Percentiles rank a stretch among this genome's conserved stretches.
Conservation (phyloP, 2,888 invertebrate species). For the Sarcophaga carnaria region DNA sequence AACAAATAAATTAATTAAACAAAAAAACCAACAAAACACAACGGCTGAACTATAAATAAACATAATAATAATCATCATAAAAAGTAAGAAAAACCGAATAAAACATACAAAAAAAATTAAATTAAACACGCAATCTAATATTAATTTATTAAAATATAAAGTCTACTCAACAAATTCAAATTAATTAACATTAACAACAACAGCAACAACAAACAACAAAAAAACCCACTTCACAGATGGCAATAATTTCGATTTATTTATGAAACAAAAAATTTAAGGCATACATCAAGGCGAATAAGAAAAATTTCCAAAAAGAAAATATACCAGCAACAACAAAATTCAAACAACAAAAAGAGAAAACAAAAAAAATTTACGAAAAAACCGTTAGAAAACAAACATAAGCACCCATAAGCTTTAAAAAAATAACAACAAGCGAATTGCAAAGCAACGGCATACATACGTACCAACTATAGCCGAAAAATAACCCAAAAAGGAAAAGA, state of each 20-base stretch:
- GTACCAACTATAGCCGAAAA: constrained; percentile 50
- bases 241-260: neutral
- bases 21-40: constrained; percentile 20
- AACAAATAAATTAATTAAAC: constrained; percentile 37
- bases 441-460: constrained; percentile 37
- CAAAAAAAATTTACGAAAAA: neutral
- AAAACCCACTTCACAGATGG: neutral
- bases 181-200: constrained; percentile 5
- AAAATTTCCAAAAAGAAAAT: constrained; percentile 7
- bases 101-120: neutral
- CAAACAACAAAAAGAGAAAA: constrained; percentile 23
- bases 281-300: neutral
- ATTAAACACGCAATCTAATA: neutral
- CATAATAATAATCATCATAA: constrained; percentile 1
- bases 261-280: neutral
- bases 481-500: constrained; percentile 64
- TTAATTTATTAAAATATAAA: neutral
- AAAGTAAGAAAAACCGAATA: neutral
- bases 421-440: constrained; percentile 31
- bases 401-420: constrained; percentile 44
- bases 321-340: constrained; percentile 18
- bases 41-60: neutral
- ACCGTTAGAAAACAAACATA: constrained; percentile 61
- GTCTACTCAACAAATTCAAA: neutral
- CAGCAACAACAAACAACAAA: neutral